Conservation (phyloP, 23 tunicate species). For the Trididemnum nubilum region DNA sequence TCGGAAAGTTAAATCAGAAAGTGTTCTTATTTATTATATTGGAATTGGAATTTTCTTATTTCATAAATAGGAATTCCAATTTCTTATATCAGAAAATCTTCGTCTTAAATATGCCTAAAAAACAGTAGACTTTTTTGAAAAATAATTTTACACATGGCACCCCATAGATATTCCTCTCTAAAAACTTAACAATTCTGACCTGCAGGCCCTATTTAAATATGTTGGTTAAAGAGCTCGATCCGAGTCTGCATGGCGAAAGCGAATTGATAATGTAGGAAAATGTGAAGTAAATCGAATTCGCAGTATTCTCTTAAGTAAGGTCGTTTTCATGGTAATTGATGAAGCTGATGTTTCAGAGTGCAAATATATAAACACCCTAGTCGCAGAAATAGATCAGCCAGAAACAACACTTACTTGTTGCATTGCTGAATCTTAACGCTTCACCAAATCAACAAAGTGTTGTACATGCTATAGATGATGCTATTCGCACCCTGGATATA, state of each 20-base stretch:
- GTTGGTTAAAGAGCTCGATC: slow-evolving; percentile 35
- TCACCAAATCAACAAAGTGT: slow-evolving; percentile 31
- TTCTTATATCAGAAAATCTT: no score
- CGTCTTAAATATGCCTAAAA: no score
- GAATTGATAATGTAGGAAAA: slow-evolving; percentile 30
- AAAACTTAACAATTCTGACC: slow-evolving; percentile 35
- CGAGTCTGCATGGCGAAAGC: slow-evolving; percentile 39
- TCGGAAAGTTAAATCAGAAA: no score
- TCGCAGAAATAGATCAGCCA: slow-evolving; percentile 38
- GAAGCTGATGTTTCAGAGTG: slow-evolving; percentile 34
- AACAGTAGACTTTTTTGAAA: no score
- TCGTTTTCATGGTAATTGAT: slow-evolving; percentile 34
- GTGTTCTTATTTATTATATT: no score
- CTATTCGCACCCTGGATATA: slow-evolving; percentile 25
- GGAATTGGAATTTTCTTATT: no score
- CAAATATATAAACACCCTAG: slow-evolving; percentile 37
- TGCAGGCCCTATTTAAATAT: slow-evolving; percentile 40
- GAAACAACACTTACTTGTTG: slow-evolving; percentile 23
- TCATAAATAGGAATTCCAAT: no score
- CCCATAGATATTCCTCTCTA: no score
- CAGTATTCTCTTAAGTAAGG: slow-evolving; percentile 31
- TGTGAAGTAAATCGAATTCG: slow-evolving; percentile 36
- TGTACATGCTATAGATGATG: slow-evolving; percentile 32
- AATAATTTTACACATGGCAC: no score
- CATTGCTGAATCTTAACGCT: slow-evolving; percentile 18